Evolutionary conservation across 2,888 invertebrate genomes (phyloP).

Genomic region (Apamea crenata): DNA sequence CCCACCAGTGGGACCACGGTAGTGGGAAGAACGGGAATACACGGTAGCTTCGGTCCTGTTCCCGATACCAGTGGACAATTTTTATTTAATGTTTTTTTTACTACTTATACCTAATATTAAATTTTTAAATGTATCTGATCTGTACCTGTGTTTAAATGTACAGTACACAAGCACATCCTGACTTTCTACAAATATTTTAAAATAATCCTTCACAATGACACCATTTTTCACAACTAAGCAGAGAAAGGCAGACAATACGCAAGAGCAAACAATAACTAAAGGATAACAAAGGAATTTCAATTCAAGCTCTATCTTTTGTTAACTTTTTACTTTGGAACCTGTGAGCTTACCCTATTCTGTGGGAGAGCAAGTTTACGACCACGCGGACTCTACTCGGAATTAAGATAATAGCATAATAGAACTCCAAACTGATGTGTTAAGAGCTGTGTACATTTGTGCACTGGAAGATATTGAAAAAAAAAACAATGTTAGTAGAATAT

Average conservation of each 20-base stretch:
- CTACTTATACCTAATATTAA: too few relatives aligned
- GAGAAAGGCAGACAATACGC: conserved; percentile 29
- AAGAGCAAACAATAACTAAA: conserved; percentile 33
- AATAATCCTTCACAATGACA: conserved; percentile 8
- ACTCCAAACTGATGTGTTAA: conserved; percentile 67
- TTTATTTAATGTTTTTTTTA: too few relatives aligned
- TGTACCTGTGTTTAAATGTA: not conserved
- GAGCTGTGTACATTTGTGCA: conserved; percentile 54
- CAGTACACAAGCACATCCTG: not conserved
- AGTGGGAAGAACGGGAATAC: too few relatives aligned
- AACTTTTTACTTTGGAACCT: conserved; percentile 38
- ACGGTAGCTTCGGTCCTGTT: too few relatives aligned
- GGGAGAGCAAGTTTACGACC: conserved; percentile 77
- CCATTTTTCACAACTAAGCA: conserved; percentile 24
- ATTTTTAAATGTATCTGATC: too few relatives aligned
- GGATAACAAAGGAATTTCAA: conserved; percentile 37
- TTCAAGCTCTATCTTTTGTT: conserved; percentile 31
- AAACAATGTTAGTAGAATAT: not conserved
- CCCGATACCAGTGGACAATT: too few relatives aligned
- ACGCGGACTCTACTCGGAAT: conserved; percentile 73
- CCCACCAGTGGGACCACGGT: too few relatives aligned
- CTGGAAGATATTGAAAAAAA: not conserved
- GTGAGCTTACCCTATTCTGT: conserved; percentile 64
- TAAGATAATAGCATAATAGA: conserved; percentile 76
- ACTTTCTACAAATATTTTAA: not conserved